Base-by-base conservation (phyloP, 2,797 vertebrate species). In the Atherinosoma microstoma region DNA sequence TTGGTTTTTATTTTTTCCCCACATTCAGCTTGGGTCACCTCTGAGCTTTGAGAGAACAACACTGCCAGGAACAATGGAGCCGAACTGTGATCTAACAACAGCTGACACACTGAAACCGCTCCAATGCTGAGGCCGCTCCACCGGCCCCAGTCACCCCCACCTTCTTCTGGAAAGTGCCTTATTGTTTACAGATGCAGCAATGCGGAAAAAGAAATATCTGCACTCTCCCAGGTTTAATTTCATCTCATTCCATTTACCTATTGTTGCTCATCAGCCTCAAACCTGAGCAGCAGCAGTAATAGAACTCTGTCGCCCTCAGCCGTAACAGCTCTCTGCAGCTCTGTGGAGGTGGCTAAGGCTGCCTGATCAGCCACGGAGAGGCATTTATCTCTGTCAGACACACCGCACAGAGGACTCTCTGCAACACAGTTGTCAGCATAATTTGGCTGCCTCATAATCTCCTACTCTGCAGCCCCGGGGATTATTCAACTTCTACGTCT, bases 341-440 rank as follows among this genome's bases (percentile, higher is more conserved):
- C 76, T 30, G 61, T 72, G 78, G 58, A 80, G 74, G 83, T 61
- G 81, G 80, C 75, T 72, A 42, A 75, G 78, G 84, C 79, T 74
- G 84, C 77, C 76, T 58, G 80, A 84, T 75, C 80, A 77, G 85
- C 80, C 70, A 73, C 74, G 15, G 79, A 81, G 70, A 87, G 70
- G 75, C 84, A 90, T 92, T 91, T 92, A 93, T 91, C 92, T 90
- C 87, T 84, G 90, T 92, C 89, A 89, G 64, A 83, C 87, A 89
- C 83, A 65, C 79, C 9, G 58, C 76, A 65, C 73, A 64, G 54
- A 83, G 60, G 76, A 83, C 82, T 83, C 84, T 62, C 76, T 45
- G 79, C 87, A 87, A 90, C 92, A 87, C 73, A 89, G 82, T 86
- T 89, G 91, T 92, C 92, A 92, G 89, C 89, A 89, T 90, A 87